Evolutionary conservation across 2,888 invertebrate species (phyloP).

Genomic region (Syrista parreyssii): DNA sequence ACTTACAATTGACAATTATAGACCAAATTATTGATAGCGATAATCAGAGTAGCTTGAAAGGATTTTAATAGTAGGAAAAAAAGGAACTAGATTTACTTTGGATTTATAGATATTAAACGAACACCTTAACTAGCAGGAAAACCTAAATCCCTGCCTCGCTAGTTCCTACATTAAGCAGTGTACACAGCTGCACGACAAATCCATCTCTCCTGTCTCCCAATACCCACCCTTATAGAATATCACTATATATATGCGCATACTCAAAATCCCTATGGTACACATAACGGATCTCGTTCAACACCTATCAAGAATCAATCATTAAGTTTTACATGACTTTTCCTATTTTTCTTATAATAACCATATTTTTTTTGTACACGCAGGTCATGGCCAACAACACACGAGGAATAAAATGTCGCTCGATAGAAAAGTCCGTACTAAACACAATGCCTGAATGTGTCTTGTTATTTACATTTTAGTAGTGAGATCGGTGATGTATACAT

Average conservation of each 20-base stretch:
- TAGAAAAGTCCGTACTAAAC: not conserved
- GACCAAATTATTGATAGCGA: not conserved
- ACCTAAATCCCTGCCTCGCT: constrained; percentile 34
- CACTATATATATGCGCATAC: constrained; percentile 3
- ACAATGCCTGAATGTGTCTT: not conserved
- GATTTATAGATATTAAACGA: constrained; percentile 2
- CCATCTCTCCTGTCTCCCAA: constrained; percentile 49
- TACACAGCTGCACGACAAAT: constrained; percentile 65
- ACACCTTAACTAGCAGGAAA: constrained; percentile 55
- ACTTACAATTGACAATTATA: not conserved
- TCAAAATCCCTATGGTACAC: constrained; percentile 38
- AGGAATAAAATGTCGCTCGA: not conserved
- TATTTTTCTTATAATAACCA: not conserved
- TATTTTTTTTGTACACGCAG: not conserved
- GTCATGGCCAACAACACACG: not conserved
- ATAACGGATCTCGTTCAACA: constrained; percentile 18
- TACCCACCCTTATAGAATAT: constrained; percentile 11
- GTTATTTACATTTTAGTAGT: not conserved
- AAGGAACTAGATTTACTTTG: constrained; percentile 1
- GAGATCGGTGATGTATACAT: not conserved
- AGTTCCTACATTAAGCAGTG: constrained; percentile 57
- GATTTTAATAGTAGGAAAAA: not conserved
- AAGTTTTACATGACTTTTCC: constrained; percentile 23
- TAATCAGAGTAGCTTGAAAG: not conserved
- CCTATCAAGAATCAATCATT: constrained; percentile 55